A percentile compares a stretch with the other conserved stretches of the same genome.
Evolutionary conservation across 2,888 invertebrate species (phyloP).

Genomic region (Opisthograptis luteolata): DNA sequence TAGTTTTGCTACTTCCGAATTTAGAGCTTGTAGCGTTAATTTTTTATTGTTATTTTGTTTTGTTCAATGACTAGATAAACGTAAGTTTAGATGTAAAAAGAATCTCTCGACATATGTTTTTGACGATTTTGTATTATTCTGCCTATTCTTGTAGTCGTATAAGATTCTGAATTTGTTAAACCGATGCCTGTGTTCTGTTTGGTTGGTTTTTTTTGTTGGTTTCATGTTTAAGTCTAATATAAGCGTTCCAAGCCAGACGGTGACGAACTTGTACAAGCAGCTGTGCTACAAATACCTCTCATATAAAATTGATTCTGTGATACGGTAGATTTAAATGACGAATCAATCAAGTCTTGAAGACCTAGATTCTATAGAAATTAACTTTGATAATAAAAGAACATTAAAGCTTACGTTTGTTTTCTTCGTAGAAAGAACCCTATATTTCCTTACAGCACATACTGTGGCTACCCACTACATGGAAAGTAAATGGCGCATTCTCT

Average conservation of each 20-base stretch:
- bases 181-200: too few relatives aligned
- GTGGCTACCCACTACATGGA: too few relatives aligned
- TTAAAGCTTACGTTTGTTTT: constrained; percentile 6
- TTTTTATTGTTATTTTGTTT: background rate
- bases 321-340: constrained; percentile 21
- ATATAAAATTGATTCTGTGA: constrained; percentile 24
- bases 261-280: constrained; percentile 1
- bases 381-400: constrained; percentile 8
- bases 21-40: background rate
- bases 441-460: too few relatives aligned
- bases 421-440: constrained; percentile 15
- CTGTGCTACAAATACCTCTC: constrained; percentile 2
- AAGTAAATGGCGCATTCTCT: too few relatives aligned
- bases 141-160: too few relatives aligned
- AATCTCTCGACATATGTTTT: constrained; percentile 1
- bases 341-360: constrained; percentile 16
- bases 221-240: too few relatives aligned
- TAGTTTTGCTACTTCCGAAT: background rate
- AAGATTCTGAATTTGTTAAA: too few relatives aligned
- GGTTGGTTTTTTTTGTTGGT: too few relatives aligned
- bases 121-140: constrained; percentile 2
- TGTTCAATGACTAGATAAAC: background rate
- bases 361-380: background rate
- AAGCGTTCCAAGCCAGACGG: background rate
- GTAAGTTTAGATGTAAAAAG: background rate